phyloP scores from a whole-genome alignment of 2,888 invertebrate species.

The Adelognathus sp. region DNA sequence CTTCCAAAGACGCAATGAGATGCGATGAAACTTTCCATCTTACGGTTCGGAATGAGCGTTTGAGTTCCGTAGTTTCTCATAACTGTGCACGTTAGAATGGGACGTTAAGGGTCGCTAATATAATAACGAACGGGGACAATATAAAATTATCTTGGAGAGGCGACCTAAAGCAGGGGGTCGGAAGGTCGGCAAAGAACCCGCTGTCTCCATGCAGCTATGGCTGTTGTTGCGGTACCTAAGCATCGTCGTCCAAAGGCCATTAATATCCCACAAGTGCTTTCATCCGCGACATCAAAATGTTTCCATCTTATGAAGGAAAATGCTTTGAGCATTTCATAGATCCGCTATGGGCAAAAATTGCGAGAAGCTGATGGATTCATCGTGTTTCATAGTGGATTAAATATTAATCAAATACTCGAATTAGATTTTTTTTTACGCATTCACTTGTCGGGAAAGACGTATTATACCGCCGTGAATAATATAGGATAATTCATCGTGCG shows the following conservation, averaged over 20 bases:
- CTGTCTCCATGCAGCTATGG: conserved; percentile 34
- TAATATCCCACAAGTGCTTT: conserved; percentile 10
- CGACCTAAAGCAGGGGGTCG: not conserved
- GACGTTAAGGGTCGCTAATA: conserved; percentile 69
- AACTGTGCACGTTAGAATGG: conserved; percentile 59
- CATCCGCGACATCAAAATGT: conserved; percentile 1
- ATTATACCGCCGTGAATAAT: no score
- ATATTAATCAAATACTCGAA: no score
- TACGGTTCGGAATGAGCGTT: not conserved
- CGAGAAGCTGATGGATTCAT: not conserved
- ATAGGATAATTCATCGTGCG: no score
- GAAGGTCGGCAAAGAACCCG: conserved; percentile 35
- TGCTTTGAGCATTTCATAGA: not conserved
- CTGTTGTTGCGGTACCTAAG: not conserved
- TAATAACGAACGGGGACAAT: conserved; percentile 65
- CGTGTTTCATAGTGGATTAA: no score
- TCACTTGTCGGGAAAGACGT: no score
- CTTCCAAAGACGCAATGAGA: conserved; percentile 6
- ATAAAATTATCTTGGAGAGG: conserved; percentile 64
- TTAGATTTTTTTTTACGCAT: no score
- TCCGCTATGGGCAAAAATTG: not conserved
- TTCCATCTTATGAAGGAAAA: not conserved
- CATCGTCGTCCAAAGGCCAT: not conserved
- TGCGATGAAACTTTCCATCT: conserved; percentile 20
- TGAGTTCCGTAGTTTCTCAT: conserved; percentile 13